A percentile compares a stretch with the other conserved stretches of the same genome.
These are phyloP conservation scores for Stenchaetothrips biformis DNA, from an alignment of 2,888 invertebrate species.

Conservation along the genomic window DNA sequence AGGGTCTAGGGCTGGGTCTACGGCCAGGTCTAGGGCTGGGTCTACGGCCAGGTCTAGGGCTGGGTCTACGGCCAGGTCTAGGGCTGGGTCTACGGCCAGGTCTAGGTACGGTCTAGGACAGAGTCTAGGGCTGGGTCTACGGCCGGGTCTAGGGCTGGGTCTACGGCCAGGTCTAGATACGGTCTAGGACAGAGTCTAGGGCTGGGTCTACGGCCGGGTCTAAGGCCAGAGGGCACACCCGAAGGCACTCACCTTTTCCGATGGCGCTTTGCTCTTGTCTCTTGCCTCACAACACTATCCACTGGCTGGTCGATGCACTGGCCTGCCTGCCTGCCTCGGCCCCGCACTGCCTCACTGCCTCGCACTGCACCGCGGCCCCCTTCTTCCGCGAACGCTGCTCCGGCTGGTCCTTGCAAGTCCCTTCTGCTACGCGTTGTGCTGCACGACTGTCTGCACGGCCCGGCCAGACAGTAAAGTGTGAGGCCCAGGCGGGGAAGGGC, in stretches of 20 bases:
- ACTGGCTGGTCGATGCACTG: no score
- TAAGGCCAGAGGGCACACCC: not conserved
- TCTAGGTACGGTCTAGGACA: no score
- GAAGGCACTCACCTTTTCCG: constrained; percentile 15
- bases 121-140: no score
- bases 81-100: no score
- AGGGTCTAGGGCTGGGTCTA: not conserved
- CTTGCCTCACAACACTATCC: no score
- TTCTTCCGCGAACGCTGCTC: not conserved
- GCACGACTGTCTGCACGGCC: not conserved
- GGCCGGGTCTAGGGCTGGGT: not conserved
- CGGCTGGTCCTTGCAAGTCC: no score
- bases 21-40: not conserved
- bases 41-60: not conserved
- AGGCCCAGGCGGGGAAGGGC: not conserved
- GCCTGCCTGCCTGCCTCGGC: no score
- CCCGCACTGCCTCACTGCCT: not conserved
- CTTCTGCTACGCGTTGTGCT: no score
- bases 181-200: no score
- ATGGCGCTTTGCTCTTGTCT: no score
- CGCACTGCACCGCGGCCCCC: no score
- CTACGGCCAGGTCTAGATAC: no score
- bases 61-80: not conserved
- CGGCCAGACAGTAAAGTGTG: not conserved
- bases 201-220: not conserved